Percentiles rank a stretch among this genome's conserved stretches.
These are phyloP conservation scores for Xenopus tropicalis DNA, from an alignment of 2,113 vertebrate genomes.

Conservation along the genomic window UCB_Xtro_10.0 CM004446.2:108929001-108929500, in stretches of 20 bases:
- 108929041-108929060: no score
- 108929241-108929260: slow-evolving; percentile 79
- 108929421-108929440: slow-evolving; percentile 90
- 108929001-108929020: no score
- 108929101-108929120: no score
- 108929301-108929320: slow-evolving; percentile 81
- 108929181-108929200: slow-evolving; percentile 92
- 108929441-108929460: slow-evolving; percentile 70
- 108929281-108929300: slow-evolving; percentile 93
- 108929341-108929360: slow-evolving; percentile 88
- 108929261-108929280: slow-evolving; percentile 90
- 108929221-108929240: slow-evolving; percentile 87
- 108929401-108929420: slow-evolving; percentile 92
- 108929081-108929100: no score
- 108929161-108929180: slow-evolving; percentile 88
- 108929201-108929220: slow-evolving; percentile 90
- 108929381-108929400: slow-evolving; percentile 74
- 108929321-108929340: slow-evolving; percentile 87
- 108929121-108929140: no score
- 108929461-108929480: slow-evolving; percentile 82
- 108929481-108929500: slow-evolving; percentile 81
- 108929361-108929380: slow-evolving; percentile 76
- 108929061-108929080: no score
- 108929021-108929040: no score
- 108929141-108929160: slow-evolving; percentile 51